Evolutionary conservation across 2,797 vertebrate genomes (phyloP), one percentile per base, ranked within the genome.

Genomic region (Gymnothorax reevesii): DNA sequence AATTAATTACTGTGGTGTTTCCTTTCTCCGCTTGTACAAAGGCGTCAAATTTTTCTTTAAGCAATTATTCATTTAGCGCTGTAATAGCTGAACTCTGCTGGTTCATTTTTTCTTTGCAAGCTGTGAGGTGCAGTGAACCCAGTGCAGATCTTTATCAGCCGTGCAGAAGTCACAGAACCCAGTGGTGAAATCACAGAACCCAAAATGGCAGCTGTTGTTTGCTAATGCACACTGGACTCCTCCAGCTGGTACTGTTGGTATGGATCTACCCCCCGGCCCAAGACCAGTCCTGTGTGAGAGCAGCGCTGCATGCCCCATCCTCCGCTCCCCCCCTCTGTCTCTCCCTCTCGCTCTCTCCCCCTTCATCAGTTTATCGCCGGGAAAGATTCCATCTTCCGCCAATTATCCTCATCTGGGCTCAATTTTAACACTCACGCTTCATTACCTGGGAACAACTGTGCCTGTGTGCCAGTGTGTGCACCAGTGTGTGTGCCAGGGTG

Each of bases 371-470:
- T 75, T 13, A 64, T 64, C 84, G 49, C 60, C 79, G 73, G 52
- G 42, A 84, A 85, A 86, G 83, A 86, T 87, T 83, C 83, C 54
- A 86, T 90, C 57, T 90, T 77, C 54, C 60, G 89, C 52, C 86
- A 91, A 64, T 94, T 91, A 90, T 92, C 90, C 89, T 88, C 84
- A 90, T 83, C 84, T 88, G 88, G 91, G 86, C 89, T 91, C 88
- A 91, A 90, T 92, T 89, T 86, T 88, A 86, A 66, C 84, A 49
- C 83, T 86, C 60, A 86, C 57, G 91, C 89, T 90, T 92, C 88
- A 89, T 91, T 92, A 88, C 83, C 83, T 64, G 22, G 84, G 79
- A 91, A 89, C 83, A 88, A 75, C 88, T 85, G 62, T 73, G 59
- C 88, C 83, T 33, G 84, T 88, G 88, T 84, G 20, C 42, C 59